Conservation (phyloP, 1,140 invertebrate genomes). For the Eumaeus atala region DNA sequence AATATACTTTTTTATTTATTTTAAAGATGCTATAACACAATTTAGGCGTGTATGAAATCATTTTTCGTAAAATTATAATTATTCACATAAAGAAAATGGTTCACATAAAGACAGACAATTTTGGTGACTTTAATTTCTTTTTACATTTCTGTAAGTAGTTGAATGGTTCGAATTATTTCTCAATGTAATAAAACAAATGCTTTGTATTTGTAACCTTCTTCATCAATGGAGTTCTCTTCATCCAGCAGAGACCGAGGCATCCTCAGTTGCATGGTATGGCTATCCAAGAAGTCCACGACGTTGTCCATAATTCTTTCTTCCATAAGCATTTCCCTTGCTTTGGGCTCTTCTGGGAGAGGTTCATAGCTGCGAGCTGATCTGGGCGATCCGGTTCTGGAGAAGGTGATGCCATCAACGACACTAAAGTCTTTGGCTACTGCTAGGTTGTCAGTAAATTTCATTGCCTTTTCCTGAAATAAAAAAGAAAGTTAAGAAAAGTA, state of each 20-base stretch:
- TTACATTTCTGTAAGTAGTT: too few species aligned
- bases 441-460: conserved; percentile 63
- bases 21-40: too few species aligned
- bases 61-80: too few species aligned
- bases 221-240: conserved; percentile 78
- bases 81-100: too few species aligned
- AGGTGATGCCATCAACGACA: conserved; percentile 48
- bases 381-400: conserved; percentile 52
- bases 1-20: too few species aligned
- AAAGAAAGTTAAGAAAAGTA: conserved; percentile 27
- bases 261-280: conserved; percentile 85
- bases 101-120: too few species aligned
- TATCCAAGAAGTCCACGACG: conserved; percentile 84
- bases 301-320: conserved; percentile 81
- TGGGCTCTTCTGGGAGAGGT: conserved; percentile 50
- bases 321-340: conserved; percentile 49
- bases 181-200: too few species aligned
- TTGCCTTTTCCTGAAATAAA: conserved; percentile 60
- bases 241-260: conserved; percentile 80
- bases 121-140: too few species aligned
- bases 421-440: conserved; percentile 52
- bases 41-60: too few species aligned
- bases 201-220: conserved; percentile 72
- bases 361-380: conserved; percentile 62
- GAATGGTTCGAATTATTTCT: too few species aligned